phyloP scores from a whole-genome alignment of 2,888 invertebrate genomes.

The Drosophila peninsularis region DNA sequence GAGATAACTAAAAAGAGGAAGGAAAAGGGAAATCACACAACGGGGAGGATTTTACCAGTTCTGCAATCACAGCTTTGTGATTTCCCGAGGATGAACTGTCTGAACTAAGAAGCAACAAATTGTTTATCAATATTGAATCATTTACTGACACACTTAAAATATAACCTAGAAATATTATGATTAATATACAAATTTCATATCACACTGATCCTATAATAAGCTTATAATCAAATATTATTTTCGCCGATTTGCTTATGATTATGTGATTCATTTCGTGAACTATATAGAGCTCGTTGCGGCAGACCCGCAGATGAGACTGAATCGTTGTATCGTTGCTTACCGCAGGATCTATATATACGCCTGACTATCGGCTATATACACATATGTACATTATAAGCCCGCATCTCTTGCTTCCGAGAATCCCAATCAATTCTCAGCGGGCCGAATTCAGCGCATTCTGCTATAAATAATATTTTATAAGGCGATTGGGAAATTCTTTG shows the following conservation, averaged over 20 bases:
- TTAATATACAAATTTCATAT: not conserved
- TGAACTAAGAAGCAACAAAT: too few species aligned
- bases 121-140: too few species aligned
- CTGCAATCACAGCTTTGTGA: too few species aligned
- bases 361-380: constrained; percentile 9
- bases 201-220: not conserved
- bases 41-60: too few species aligned
- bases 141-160: not conserved
- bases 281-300: constrained; percentile 1
- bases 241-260: not conserved
- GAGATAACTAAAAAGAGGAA: too few species aligned
- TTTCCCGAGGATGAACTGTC: too few species aligned
- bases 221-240: not conserved
- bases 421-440: constrained; percentile 16
- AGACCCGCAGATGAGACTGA: constrained; percentile 33
- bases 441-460: constrained; percentile 17
- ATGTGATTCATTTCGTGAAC: constrained; percentile 3
- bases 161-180: not conserved
- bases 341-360: constrained; percentile 33
- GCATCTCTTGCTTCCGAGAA: constrained; percentile 29
- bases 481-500: constrained; percentile 22
- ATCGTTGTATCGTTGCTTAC: constrained; percentile 8
- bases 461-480: constrained; percentile 25
- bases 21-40: too few species aligned
- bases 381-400: constrained; percentile 19